Evolutionary conservation across 2,113 vertebrate genomes (phyloP).

Genomic region (Elgaria multicarinata): DNA sequence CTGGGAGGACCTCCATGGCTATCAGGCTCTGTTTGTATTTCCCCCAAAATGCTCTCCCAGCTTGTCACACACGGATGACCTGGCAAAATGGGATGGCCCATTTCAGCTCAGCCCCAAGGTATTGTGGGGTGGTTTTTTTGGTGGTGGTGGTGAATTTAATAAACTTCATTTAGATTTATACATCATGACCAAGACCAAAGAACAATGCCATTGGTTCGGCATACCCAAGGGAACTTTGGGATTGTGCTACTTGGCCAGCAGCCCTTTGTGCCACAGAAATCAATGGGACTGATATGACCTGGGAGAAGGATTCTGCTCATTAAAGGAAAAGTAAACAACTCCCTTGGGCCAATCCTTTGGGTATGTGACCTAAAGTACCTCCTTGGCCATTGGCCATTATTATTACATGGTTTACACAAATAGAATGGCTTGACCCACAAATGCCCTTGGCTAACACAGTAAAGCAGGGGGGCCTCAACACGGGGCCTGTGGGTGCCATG

Average conservation of each 20-base stretch:
- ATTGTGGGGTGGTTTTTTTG: not conserved
- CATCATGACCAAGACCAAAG: not conserved
- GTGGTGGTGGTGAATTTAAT: not conserved
- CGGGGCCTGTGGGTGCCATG: too few species aligned
- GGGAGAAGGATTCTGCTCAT: not conserved
- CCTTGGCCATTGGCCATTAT: not conserved
- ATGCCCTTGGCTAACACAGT: not conserved
- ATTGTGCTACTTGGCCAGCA: not conserved
- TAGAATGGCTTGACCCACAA: not conserved
- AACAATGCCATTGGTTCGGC: not conserved
- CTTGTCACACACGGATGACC: not conserved
- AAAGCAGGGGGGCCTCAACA: not conserved
- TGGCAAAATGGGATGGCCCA: not conserved
- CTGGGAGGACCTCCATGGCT: too few species aligned
- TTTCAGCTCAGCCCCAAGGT: not conserved
- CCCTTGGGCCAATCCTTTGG: not conserved
- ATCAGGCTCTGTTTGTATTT: not conserved
- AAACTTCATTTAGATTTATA: not conserved
- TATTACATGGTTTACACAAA: not conserved
- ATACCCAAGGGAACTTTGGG: not conserved
- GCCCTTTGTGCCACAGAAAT: not conserved
- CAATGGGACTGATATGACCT: not conserved
- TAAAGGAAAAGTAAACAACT: not conserved
- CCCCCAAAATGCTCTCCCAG: not conserved
- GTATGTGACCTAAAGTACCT: not conserved